Base-by-base conservation (phyloP, 53 echinoderm and acorn worm species). In the Paracentrotus lividus region DNA sequence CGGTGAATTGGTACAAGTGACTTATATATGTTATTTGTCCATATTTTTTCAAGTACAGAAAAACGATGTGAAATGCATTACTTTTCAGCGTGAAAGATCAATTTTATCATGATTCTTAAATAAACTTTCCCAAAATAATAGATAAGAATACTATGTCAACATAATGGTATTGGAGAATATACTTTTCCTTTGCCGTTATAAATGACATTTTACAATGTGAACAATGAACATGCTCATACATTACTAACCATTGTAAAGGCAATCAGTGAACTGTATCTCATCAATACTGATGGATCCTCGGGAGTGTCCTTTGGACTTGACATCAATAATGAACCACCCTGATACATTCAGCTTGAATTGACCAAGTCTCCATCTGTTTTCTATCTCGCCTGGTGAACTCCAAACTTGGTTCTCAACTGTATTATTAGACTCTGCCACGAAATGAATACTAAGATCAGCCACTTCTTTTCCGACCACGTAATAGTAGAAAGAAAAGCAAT, bases 401-500 rank as follows among this genome's bases (percentile, higher is more conserved):
- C 90, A 90, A 31, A 90, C 26, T 33, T 18, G 52, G 6, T 52
- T 23, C 1, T 24, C 15, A 2, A 9, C 32, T 13, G 49, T 90
- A 8, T 32, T 72, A 34, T 90, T 67, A n/a, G n/a, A n/a, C 72
- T 72, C 49, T 36, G 69, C 6, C 42, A 90, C 34, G 75, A 69
- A 90, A 8, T 90, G 20, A 26, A 90, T 34, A 10, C 24, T 23
- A 9, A 90, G 75, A 21, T 52, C 9, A 20, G 45, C 75, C 0
- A 27, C 31, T 24, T 68, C 69, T 1, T 32, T 32, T 49, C 90
- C 20, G 75, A 44, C 29, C 31, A 90, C 54, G 90, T 72, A 67
- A n/a, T 69, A 90, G 75, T 32, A 72, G 76, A 90, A 90, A 5
- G 52, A 51, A 32, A 90, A 34, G 52, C 90, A 90, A 16, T 44